Conservation (phyloP, 2,113 vertebrate species). For the Aramus guarauna region DNA sequence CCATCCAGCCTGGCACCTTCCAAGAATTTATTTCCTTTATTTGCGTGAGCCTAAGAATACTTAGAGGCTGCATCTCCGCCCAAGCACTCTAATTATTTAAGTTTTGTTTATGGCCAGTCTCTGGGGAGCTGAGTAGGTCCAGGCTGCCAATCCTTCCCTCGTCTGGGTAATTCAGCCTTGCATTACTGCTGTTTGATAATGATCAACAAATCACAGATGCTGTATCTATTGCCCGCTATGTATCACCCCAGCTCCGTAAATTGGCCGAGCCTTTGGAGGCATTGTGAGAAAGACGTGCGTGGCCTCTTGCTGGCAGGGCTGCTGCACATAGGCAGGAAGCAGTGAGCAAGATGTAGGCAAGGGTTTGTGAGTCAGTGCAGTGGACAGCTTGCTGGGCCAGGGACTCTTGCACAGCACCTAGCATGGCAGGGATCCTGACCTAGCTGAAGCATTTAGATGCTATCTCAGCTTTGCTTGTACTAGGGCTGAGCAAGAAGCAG, state of each 20-base stretch:
- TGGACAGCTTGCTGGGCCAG: background rate
- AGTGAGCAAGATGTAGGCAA: background rate
- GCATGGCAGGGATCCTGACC: background rate
- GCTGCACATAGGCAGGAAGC: background rate
- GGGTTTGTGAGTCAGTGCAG: background rate
- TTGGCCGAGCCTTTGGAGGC: background rate
- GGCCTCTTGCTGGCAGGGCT: background rate
- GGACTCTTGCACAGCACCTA: background rate
- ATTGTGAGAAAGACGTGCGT: accelerated
- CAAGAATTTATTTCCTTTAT: slow-evolving; percentile 71
- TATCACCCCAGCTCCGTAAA: background rate
- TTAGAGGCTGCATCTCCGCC: slow-evolving; percentile 52
- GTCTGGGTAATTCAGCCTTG: slow-evolving; percentile 12
- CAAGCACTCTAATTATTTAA: slow-evolving; percentile 68
- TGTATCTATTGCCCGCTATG: background rate
- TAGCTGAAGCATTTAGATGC: background rate
- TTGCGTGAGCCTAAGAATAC: slow-evolving; percentile 50
- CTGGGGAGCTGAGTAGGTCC: background rate
- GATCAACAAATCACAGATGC: slow-evolving; percentile 15
- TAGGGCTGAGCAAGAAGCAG: background rate
- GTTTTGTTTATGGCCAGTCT: slow-evolving; percentile 62
- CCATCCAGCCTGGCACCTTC: slow-evolving; percentile 62
- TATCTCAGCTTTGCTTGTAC: background rate
- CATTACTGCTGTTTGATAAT: background rate
- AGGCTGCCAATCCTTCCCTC: background rate